Evolutionary conservation across 2,888 invertebrate genomes (phyloP).

Genomic region (Sinodicranocentrus sp.): DNA sequence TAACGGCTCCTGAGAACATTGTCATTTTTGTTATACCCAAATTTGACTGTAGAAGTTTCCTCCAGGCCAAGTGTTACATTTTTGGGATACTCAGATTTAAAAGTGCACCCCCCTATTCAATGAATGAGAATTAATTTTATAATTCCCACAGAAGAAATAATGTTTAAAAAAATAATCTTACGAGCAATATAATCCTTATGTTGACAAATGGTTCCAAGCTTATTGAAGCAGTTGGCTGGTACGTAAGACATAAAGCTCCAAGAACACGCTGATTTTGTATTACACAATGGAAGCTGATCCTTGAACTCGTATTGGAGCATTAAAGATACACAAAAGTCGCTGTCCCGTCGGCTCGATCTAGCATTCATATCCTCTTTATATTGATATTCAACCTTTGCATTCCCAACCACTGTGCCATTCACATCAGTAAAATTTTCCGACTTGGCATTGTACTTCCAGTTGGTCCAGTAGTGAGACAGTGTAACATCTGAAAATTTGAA

Average conservation of each 20-base stretch:
- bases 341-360: neutral
- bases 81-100: neutral
- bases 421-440: neutral
- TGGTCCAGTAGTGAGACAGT: neutral
- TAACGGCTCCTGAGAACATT: neutral
- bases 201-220: neutral
- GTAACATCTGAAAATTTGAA: neutral
- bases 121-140: neutral
- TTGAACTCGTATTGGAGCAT: neutral
- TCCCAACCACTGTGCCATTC: neutral
- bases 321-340: neutral
- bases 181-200: neutral
- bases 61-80: neutral
- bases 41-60: neutral
- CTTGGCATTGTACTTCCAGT: neutral
- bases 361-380: neutral
- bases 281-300: neutral
- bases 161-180: neutral
- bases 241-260: neutral
- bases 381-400: too few relatives aligned
- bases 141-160: too few relatives aligned
- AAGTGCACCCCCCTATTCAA: neutral
- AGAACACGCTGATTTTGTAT: neutral
- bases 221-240: slow-evolving; percentile 4
- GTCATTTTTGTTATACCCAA: neutral